phyloP scores from a whole-genome alignment of 2,888 invertebrate species.

The Drosophila picticornis region DNA sequence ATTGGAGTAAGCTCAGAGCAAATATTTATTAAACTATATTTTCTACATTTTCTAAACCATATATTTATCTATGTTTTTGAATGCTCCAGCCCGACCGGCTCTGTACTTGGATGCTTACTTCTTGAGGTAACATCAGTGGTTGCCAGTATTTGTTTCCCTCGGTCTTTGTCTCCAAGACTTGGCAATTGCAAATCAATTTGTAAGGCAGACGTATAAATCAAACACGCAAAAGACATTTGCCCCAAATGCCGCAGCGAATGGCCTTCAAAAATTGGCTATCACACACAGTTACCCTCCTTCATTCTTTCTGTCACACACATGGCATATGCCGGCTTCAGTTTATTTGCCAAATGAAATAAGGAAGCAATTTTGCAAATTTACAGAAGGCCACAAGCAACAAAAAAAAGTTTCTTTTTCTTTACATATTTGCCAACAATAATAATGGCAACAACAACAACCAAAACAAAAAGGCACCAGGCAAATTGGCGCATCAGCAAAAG shows the following conservation, averaged over 20 bases:
- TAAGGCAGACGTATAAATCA: conserved; percentile 68
- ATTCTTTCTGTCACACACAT: conserved; percentile 1
- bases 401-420: conserved; percentile 49
- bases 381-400: conserved; percentile 45
- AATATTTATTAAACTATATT: background rate
- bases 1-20: background rate
- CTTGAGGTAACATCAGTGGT: conserved; percentile 3
- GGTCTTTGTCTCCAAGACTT: conserved; percentile 2
- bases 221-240: conserved; percentile 69
- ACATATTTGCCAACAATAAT: conserved; percentile 53
- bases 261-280: conserved; percentile 58
- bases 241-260: conserved; percentile 58
- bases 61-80: background rate
- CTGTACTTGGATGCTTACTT: background rate
- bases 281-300: conserved; percentile 4
- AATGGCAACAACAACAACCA: conserved; percentile 22
- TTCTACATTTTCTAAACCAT: background rate
- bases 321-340: conserved; percentile 58
- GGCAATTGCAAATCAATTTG: conserved; percentile 78
- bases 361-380: conserved; percentile 81
- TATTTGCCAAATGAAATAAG: conserved; percentile 81
- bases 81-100: background rate
- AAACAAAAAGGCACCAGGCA: conserved; percentile 24
- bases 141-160: conserved; percentile 9
- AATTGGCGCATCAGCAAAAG: conserved; percentile 58